A percentile compares a stretch with the other conserved stretches of the same genome.
phyloP scores from a whole-genome alignment of 64 coral and sea anemone species.

The Hydrozoanthus tunicans region DNA sequence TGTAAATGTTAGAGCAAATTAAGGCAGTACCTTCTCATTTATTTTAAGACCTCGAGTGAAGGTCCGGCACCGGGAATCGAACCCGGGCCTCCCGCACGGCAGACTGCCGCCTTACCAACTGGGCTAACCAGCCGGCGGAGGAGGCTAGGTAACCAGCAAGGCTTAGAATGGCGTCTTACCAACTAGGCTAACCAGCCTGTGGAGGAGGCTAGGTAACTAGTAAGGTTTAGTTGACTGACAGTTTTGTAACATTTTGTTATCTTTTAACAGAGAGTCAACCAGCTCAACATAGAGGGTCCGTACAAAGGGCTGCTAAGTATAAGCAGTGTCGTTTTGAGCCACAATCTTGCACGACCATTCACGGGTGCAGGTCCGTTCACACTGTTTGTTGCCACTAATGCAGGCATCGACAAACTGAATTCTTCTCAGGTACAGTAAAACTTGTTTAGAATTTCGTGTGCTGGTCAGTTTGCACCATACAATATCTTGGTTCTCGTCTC shows the following conservation, averaged over 20 bases:
- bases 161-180: too few species aligned
- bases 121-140: too few species aligned
- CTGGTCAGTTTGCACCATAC: neutral
- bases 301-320: constrained; percentile 30
- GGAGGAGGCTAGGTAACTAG: too few species aligned
- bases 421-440: constrained; percentile 42
- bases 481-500: neutral
- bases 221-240: too few species aligned
- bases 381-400: constrained; percentile 56
- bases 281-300: constrained; percentile 65
- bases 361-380: constrained; percentile 81
- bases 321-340: constrained; percentile 29
- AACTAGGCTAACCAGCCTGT: too few species aligned
- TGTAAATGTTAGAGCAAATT: too few species aligned
- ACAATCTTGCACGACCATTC: constrained; percentile 59
- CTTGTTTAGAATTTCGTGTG: neutral
- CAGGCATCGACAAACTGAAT: constrained; percentile 41
- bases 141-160: too few species aligned
- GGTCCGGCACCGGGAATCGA: too few species aligned
- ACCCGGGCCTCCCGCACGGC: too few species aligned
- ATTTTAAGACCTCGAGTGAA: too few species aligned
- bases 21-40: too few species aligned
- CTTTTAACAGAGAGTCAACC: constrained; percentile 54
- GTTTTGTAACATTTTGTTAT: neutral
- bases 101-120: too few species aligned